A percentile compares a stretch with the other conserved stretches of the same genome.
Evolutionary conservation across 2,113 vertebrate species (phyloP).

Genomic region (Copsychus sechellarum): DNA sequence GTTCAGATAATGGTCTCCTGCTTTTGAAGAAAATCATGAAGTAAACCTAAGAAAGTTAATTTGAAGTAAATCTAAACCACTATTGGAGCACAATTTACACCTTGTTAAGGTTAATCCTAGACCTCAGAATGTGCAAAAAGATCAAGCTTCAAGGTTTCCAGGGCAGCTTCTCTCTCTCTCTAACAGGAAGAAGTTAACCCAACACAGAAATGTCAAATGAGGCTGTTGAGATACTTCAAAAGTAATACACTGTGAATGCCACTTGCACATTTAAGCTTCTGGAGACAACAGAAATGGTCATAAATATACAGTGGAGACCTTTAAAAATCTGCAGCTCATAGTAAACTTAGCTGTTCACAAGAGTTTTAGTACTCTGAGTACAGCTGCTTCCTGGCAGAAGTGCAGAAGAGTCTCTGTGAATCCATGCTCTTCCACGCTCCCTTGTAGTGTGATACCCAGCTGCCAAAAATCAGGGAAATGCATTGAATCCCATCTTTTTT

Average conservation of each 20-base stretch:
- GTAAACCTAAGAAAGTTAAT: background rate
- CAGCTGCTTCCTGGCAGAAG: background rate
- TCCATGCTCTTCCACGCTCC: background rate
- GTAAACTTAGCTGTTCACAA: background rate
- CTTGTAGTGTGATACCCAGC: accelerated
- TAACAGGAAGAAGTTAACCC: background rate
- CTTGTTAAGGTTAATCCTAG: background rate
- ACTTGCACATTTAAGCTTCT: background rate
- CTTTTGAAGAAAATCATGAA: background rate
- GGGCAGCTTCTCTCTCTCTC: background rate
- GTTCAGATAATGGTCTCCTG: background rate
- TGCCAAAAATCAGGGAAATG: background rate
- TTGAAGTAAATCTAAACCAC: background rate
- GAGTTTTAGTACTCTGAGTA: background rate
- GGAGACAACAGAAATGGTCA: background rate
- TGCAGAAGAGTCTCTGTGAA: background rate
- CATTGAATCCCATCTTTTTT: background rate
- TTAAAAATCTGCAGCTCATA: background rate
- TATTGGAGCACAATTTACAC: background rate
- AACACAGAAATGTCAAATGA: background rate
- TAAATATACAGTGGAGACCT: background rate
- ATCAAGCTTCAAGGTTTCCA: background rate
- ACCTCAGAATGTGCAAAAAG: background rate
- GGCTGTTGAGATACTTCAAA: background rate
- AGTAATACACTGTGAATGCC: background rate